Percentiles rank a stretch among this genome's conserved stretches.
Evolutionary conservation across 92 coral and sea anemone species (phyloP).

Genomic region (Meandrina meandrites): DNA sequence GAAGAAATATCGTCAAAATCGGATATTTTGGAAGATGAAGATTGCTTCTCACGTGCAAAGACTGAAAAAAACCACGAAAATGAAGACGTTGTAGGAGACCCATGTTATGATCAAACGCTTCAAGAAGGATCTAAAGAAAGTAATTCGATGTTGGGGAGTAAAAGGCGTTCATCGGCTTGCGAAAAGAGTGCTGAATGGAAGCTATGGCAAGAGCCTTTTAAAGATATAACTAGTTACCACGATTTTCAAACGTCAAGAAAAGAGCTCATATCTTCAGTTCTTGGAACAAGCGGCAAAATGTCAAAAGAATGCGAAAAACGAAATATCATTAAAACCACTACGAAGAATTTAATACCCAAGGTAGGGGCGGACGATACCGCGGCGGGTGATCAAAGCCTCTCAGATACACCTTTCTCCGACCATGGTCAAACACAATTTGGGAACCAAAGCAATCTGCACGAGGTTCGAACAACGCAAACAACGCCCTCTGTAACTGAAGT

Average conservation of each 20-base stretch:
- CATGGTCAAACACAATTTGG: neutral
- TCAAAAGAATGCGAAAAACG: neutral
- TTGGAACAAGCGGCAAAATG: neutral
- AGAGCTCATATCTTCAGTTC: neutral
- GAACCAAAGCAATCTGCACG: neutral
- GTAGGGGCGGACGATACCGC: neutral
- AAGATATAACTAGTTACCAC: too few relatives aligned
- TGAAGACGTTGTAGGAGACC: neutral
- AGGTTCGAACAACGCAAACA: neutral
- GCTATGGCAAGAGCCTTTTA: too few relatives aligned
- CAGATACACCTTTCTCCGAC: neutral
- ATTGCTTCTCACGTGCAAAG: neutral
- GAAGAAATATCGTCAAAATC: neutral
- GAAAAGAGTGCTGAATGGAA: too few relatives aligned
- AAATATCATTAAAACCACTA: neutral
- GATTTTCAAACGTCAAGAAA: too few relatives aligned
- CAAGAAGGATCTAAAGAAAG: too few relatives aligned
- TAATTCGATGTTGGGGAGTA: too few relatives aligned
- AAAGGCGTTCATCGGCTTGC: too few relatives aligned
- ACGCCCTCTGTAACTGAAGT: neutral
- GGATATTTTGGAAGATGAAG: neutral
- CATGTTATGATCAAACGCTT: neutral
- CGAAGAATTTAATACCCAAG: neutral
- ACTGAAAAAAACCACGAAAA: neutral
- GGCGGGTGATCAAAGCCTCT: neutral